Base-by-base conservation (phyloP, 1,140 invertebrate genomes). In the Drosophila ambigua region DNA sequence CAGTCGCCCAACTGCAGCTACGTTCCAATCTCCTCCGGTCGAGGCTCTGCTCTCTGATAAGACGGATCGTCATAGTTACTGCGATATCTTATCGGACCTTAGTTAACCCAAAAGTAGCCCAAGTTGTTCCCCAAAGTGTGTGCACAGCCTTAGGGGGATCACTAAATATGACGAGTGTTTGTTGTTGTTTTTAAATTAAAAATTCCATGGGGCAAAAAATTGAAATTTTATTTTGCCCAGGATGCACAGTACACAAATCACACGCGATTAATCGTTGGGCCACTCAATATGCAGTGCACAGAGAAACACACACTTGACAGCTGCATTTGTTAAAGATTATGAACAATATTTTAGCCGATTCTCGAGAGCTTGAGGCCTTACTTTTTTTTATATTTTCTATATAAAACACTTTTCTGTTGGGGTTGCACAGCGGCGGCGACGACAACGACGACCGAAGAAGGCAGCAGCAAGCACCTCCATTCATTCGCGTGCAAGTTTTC, bases 401-500 rank as follows among this genome's bases (percentile, higher is more conserved):
- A 81, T 65, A 77, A 74, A 85, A 60, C 73, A 84, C 78, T 81
- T 69, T 49, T 57, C 41, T 57, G 54, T 73, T 71, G 43, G 57
- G 75, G 81, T 71, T 75, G 83, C 82, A 87, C 78, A 63, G 61
- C 79, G 83, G 79, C 82, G 82, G 60, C 71, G 66, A 52, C 76
- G 69, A 77, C 71, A 59, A 52, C 76, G 69, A 77, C 67, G 67
- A 77, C 54, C 61, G 72, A 45, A 66, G 53, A 62, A 79, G 83
- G 79, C 83, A 88, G 76, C 83, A 88, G 84, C 83, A 39, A 28
- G 35, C 35, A 39, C 35, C 35, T 39, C 35, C 35, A 39, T 88
- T 84, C 79, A 88, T 88, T 88, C 83, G 83, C 83, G 82, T 72
- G 72, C 72, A 68, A 88, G 83, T 89, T 88, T 66, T 88, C 76